Evolutionary conservation across 53 echinoderm and acorn worm genomes (phyloP).

Genomic region (Mesocentrotus franciscanus): DNA sequence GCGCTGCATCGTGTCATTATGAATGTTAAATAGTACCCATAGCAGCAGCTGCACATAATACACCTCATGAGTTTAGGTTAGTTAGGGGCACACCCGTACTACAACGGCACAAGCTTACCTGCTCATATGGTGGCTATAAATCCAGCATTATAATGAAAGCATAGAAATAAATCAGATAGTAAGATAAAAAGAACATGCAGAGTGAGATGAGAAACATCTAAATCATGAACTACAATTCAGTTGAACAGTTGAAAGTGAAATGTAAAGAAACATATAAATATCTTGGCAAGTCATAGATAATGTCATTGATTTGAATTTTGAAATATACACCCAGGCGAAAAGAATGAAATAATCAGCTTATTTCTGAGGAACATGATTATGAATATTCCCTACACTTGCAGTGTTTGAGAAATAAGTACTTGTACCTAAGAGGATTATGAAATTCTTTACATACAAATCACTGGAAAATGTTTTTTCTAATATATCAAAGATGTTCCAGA

Average conservation of each 20-base stretch:
- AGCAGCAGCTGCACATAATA: background rate
- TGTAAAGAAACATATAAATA: background rate
- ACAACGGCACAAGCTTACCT: slow-evolving; percentile 48
- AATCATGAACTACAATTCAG: background rate
- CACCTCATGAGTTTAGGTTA: background rate
- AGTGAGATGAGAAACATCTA: background rate
- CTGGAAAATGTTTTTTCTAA: background rate
- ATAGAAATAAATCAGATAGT: slow-evolving; percentile 8
- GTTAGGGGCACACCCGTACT: background rate
- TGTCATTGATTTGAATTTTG: background rate
- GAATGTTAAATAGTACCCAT: background rate
- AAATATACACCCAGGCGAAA: background rate
- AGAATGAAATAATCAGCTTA: background rate
- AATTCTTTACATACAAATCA: background rate
- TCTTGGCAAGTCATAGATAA: background rate
- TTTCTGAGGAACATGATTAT: background rate
- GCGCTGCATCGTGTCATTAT: background rate
- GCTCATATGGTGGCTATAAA: slow-evolving; percentile 64
- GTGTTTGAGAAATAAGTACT: background rate
- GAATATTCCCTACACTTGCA: background rate
- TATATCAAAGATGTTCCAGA: background rate
- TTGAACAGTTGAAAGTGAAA: background rate
- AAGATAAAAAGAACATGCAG: slow-evolving; percentile 61
- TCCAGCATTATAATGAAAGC: slow-evolving; percentile 58
- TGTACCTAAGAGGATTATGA: background rate